Evolutionary conservation across 2,888 invertebrate genomes (phyloP).

Genomic region (Suillia variegata): DNA sequence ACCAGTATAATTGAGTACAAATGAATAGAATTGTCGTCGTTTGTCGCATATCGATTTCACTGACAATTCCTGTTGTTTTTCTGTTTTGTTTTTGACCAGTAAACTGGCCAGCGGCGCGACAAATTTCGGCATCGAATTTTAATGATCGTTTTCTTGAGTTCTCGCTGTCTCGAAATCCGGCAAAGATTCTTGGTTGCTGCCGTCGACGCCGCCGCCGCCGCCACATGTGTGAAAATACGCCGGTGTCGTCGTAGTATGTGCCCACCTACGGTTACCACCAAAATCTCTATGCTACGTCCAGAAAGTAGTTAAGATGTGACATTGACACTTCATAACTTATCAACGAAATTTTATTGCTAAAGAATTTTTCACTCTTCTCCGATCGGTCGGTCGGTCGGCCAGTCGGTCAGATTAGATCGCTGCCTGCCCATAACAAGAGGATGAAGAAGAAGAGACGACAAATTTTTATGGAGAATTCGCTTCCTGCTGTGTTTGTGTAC

Average conservation of each 20-base stretch:
- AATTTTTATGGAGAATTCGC: constrained; percentile 2
- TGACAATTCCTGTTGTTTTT: no score
- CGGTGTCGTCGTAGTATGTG: neutral
- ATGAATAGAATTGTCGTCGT: neutral
- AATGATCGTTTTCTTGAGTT: neutral
- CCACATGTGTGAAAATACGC: constrained; percentile 18
- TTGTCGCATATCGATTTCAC: constrained; percentile 44
- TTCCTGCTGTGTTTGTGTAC: constrained; percentile 2
- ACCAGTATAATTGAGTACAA: neutral
- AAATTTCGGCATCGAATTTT: constrained; percentile 19
- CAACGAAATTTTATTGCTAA: constrained; percentile 21
- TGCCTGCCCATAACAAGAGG: neutral
- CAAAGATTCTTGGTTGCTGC: no score
- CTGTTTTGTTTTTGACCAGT: no score
- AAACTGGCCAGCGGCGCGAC: constrained; percentile 9
- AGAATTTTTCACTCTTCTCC: no score
- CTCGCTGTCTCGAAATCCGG: neutral
- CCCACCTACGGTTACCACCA: constrained; percentile 12
- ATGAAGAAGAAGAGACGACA: no score
- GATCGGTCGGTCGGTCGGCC: no score
- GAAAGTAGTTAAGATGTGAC: constrained; percentile 24
- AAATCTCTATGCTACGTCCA: constrained; percentile 4
- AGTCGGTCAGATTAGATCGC: neutral
- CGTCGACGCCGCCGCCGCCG: neutral
- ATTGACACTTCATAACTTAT: constrained; percentile 37